phyloP scores from a whole-genome alignment of 2,797 vertebrate genomes.

The Oreochromis grahami region DNA sequence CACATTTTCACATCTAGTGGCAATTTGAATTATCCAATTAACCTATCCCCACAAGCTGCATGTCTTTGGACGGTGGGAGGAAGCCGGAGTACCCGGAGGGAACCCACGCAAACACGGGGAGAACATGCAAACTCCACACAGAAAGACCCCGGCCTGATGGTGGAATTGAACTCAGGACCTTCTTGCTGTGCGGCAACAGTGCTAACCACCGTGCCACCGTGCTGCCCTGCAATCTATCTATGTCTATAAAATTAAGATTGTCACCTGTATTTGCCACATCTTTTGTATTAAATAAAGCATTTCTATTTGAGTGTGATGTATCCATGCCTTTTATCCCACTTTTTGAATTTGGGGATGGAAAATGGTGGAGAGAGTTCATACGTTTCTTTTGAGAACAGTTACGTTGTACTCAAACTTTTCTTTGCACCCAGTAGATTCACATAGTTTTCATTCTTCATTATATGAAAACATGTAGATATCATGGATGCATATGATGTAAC shows the following conservation, averaged over 20 bases:
- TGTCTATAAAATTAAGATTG: neutral
- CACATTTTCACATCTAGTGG: no score
- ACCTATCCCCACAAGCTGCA: no score
- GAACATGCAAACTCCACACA: no score
- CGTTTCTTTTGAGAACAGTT: neutral
- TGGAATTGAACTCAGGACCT: no score
- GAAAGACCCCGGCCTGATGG: no score
- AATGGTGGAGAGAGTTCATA: neutral
- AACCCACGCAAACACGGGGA: no score
- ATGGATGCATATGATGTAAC: neutral
- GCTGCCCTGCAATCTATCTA: neutral
- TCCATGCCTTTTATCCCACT: neutral
- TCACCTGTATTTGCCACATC: neutral
- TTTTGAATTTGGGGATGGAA: neutral
- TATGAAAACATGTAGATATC: neutral
- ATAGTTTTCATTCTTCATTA: neutral
- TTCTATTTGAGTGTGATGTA: neutral
- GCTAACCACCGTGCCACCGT: no score
- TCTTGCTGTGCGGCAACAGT: no score
- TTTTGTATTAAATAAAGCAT: neutral
- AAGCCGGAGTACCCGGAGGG: no score
- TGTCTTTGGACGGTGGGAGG: no score
- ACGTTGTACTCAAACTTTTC: accelerated
- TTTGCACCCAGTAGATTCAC: neutral
- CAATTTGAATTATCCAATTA: no score